Evolutionary conservation across 2,113 vertebrate genomes (phyloP).

Genomic region (Butorides virescens): DNA sequence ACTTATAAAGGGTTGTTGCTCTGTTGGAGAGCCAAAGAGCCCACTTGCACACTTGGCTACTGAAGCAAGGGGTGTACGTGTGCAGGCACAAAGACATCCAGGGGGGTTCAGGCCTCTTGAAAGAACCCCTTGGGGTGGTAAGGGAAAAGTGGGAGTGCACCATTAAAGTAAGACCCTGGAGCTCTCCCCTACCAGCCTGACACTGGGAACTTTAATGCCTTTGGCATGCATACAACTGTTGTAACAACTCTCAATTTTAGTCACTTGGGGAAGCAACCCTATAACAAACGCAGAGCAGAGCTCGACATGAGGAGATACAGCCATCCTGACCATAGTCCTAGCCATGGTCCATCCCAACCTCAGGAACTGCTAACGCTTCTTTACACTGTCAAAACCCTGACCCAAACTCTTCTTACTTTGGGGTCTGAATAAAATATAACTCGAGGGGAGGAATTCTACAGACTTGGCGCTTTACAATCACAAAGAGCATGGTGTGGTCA

Average conservation of each 20-base stretch:
- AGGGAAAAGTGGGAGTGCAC: not conserved
- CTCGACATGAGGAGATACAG: not conserved
- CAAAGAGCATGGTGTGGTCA: not conserved
- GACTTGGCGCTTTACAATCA: not conserved
- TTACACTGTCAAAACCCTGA: not conserved
- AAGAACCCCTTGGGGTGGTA: rapidly evolving
- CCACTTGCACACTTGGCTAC: not conserved
- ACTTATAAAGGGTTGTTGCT: not conserved
- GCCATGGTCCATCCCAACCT: not conserved
- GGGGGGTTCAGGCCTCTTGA: not conserved
- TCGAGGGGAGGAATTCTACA: not conserved
- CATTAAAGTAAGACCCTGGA: not conserved
- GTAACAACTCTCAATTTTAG: not conserved
- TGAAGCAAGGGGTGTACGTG: rapidly evolving
- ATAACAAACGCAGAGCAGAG: not conserved
- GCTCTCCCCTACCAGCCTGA: not conserved
- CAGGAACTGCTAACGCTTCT: not conserved
- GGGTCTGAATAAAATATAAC: not conserved
- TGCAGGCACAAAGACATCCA: not conserved
- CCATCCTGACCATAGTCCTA: rapidly evolving
- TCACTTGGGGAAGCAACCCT: not conserved
- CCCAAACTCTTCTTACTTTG: not conserved
- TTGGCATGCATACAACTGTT: not conserved
- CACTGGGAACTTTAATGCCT: not conserved
- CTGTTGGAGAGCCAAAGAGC: not conserved